A percentile compares a stretch with the other conserved stretches of the same genome.
These are phyloP conservation scores for Crotalus adamanteus DNA, from an alignment of 2,797 vertebrate species.

Conservation along the genomic window DNA sequence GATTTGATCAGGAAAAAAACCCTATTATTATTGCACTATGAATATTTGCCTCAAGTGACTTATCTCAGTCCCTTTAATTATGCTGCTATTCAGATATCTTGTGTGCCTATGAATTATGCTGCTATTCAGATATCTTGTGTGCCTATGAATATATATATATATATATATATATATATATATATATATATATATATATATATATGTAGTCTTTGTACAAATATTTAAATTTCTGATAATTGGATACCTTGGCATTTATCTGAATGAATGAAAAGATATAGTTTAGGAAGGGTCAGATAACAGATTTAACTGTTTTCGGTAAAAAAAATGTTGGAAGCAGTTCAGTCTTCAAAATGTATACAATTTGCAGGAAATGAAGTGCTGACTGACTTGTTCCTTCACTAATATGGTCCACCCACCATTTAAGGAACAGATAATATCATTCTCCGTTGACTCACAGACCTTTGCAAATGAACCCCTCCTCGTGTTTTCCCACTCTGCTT, in stretches of 20 bases:
- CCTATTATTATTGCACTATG: slow-evolving; percentile 42
- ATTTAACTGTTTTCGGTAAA: slow-evolving; percentile 31
- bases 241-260: slow-evolving; percentile 49
- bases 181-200: slow-evolving; percentile 11
- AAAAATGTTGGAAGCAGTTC: slow-evolving; percentile 5
- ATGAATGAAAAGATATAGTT: slow-evolving; percentile 31
- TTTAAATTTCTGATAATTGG: slow-evolving; percentile 53
- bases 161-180: slow-evolving; percentile 16
- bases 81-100: slow-evolving; percentile 26
- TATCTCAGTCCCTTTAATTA: slow-evolving; percentile 42
- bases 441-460: not conserved
- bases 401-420: not conserved
- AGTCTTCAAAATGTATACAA: not conserved
- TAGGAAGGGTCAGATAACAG: slow-evolving; percentile 33
- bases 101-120: slow-evolving; percentile 22
- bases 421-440: not conserved
- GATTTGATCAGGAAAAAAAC: slow-evolving; percentile 38
- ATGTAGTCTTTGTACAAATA: slow-evolving; percentile 51
- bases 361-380: not conserved
- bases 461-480: not conserved
- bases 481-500: no score
- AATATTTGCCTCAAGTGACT: slow-evolving; percentile 51
- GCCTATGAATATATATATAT: not conserved
- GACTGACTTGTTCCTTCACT: not conserved
- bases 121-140: slow-evolving; percentile 26